Conservation (phyloP, 2,888 invertebrate species). For the Lasioglossum malachurum region DNA sequence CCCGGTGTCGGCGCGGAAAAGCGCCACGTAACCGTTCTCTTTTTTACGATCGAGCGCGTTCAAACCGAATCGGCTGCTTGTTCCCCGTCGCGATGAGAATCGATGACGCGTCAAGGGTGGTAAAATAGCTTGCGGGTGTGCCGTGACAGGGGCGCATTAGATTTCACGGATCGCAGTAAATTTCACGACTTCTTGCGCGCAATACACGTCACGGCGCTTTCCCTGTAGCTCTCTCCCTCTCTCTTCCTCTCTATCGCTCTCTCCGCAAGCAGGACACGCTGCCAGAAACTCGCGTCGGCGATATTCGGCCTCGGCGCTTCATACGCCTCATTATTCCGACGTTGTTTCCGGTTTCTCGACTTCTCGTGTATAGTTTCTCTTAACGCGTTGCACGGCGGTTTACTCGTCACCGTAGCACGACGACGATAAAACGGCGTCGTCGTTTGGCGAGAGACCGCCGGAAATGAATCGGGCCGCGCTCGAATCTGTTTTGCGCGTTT, state of each 20-base stretch:
- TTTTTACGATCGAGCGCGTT: neutral
- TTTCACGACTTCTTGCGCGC: neutral
- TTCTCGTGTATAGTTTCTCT: slow-evolving; percentile 23
- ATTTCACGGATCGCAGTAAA: neutral
- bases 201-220: neutral
- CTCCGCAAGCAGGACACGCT: neutral
- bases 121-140: slow-evolving; percentile 10
- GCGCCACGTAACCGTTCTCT: slow-evolving; percentile 1
- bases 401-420: neutral
- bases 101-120: slow-evolving; percentile 10
- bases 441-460: neutral
- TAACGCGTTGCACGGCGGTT: slow-evolving; percentile 6
- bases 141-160: neutral
- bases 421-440: slow-evolving; percentile 2
- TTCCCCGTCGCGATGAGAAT: neutral
- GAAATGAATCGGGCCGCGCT: slow-evolving; percentile 36
- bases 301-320: slow-evolving; percentile 8
- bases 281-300: slow-evolving; percentile 17
- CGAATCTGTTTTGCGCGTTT: slow-evolving; percentile 40
- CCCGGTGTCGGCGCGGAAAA: neutral
- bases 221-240: neutral
- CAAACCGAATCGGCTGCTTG: slow-evolving; percentile 3
- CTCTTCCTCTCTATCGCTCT: neutral
- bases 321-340: slow-evolving; percentile 42
- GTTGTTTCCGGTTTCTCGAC: slow-evolving; percentile 9